A percentile compares a stretch with the other conserved stretches of the same genome.
These are phyloP conservation scores for Carcharodon carcharias DNA, from an alignment of 2,797 vertebrate genomes.

Conservation along the genomic window DNA sequence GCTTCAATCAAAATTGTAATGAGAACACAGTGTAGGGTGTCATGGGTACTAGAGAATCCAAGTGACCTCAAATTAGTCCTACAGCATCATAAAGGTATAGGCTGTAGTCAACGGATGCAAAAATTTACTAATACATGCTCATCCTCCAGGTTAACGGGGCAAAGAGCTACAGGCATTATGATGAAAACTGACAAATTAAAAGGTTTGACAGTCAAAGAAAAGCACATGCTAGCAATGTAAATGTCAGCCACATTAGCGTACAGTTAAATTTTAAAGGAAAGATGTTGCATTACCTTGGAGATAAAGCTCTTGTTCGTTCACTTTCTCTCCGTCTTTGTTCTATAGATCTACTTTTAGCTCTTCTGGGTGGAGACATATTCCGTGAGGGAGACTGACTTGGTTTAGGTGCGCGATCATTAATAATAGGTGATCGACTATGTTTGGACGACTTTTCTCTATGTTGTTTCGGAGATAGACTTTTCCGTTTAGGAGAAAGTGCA, in stretches of 20 bases:
- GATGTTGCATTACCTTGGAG: constrained; percentile 65
- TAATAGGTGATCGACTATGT: constrained; percentile 63
- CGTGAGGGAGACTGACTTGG: constrained; percentile 79
- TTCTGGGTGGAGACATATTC: constrained; percentile 69
- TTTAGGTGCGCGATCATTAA: constrained; percentile 70
- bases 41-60: not conserved
- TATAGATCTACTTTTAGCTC: constrained; percentile 74
- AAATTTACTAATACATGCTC: not conserved
- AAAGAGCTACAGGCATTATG: not conserved
- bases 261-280: not conserved
- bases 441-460: constrained; percentile 62
- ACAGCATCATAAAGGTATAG: not conserved
- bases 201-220: not conserved
- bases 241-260: not conserved
- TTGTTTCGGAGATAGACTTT: constrained; percentile 73
- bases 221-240: not conserved
- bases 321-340: constrained; percentile 79
- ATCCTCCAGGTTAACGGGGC: not conserved
- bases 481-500: constrained; percentile 69
- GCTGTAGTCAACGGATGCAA: not conserved
- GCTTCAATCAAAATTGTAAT: not conserved
- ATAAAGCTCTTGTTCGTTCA: constrained; percentile 77
- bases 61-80: not conserved
- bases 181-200: not conserved
- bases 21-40: not conserved